Conservation (phyloP, 2,888 invertebrate genomes). For the Sturmia bella region DNA sequence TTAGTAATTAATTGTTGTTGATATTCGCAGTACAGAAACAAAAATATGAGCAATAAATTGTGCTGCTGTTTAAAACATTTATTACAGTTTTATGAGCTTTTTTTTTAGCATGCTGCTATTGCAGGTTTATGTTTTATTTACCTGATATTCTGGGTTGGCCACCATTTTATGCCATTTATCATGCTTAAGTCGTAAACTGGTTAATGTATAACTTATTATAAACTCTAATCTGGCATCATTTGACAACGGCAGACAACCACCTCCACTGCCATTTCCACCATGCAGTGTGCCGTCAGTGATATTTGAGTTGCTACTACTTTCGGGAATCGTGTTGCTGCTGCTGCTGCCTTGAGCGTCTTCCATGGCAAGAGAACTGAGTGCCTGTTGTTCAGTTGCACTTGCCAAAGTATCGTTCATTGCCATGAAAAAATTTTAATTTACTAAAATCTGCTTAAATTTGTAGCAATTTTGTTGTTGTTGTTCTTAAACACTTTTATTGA, state of each 20-base stretch:
- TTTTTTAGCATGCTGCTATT: neutral
- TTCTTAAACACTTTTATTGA: neutral
- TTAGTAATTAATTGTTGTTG: slow-evolving; percentile 45
- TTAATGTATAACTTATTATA: slow-evolving; percentile 88
- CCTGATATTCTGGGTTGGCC: slow-evolving; percentile 84
- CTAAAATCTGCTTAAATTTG: slow-evolving; percentile 46
- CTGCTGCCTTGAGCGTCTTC: neutral
- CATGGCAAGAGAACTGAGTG: neutral
- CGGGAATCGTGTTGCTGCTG: slow-evolving; percentile 46
- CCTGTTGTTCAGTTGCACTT: slow-evolving; percentile 25
- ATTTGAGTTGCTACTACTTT: slow-evolving; percentile 39
- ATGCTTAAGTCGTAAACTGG: slow-evolving; percentile 89
- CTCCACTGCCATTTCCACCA: slow-evolving; percentile 14
- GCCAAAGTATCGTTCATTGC: slow-evolving; percentile 17
- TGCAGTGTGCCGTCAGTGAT: slow-evolving; percentile 36
- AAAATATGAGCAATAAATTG: slow-evolving; percentile 45
- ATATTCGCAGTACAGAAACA: slow-evolving; percentile 4
- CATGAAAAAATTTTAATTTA: slow-evolving; percentile 33
- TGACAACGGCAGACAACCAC: slow-evolving; percentile 34
- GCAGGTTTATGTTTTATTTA: slow-evolving; percentile 81
- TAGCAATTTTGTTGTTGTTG: neutral
- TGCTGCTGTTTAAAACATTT: slow-evolving; percentile 25
- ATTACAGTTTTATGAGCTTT: neutral
- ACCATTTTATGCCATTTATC: slow-evolving; percentile 96
- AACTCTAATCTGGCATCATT: slow-evolving; percentile 89